Evolutionary conservation across 2,888 invertebrate genomes (phyloP), one percentile per base, ranked within the genome.

Genomic region (Hydriomena furcata): DNA sequence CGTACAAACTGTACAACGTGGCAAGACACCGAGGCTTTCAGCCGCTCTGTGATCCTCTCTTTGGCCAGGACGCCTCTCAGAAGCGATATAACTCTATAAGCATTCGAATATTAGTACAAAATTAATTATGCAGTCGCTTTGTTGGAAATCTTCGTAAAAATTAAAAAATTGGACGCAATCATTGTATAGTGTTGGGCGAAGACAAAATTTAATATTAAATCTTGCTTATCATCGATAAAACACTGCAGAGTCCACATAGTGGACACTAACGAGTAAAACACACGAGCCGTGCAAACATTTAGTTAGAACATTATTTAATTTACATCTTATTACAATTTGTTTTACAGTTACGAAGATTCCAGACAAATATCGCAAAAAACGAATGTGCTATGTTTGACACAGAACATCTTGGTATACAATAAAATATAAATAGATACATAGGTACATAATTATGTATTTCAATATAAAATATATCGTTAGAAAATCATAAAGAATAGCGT

Each of bases 41-140:
- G 82, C 83, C 82, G 68, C 65, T 79, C 40, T 78, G 76, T 68
- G 69, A 68, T 71, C 73, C 72, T 84, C 72, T 84, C 86, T 87
- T 87, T 87, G 87, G 86, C 80, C 79, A 70, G 65, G 73, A 79
- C 80, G 76, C 82, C 79, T 82, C 81, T 82, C 73, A 64, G 79
- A 85, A 86, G 87, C 87, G 82, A 59, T 67, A 76, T 72, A 31
- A 43, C 25, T 31, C 38, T 47, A 48, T 52, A 55, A 79, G 77
- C 76, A 65, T 74, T 71, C 61, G 64, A 71, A 76, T 74, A 73
- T 71, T 59, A 45, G 45, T 55, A 58, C 55, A 63, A 68, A 60
- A 61, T 58, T 51, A 53, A 63, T 65, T 43, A 61, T 58, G 58
- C 59, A 61, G 53, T 63, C 59, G 23, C 50, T 42, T 47, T 52